These are phyloP conservation scores for Drosophila insularis DNA, from an alignment of 1,140 invertebrate species.

Conservation along the genomic window DNA sequence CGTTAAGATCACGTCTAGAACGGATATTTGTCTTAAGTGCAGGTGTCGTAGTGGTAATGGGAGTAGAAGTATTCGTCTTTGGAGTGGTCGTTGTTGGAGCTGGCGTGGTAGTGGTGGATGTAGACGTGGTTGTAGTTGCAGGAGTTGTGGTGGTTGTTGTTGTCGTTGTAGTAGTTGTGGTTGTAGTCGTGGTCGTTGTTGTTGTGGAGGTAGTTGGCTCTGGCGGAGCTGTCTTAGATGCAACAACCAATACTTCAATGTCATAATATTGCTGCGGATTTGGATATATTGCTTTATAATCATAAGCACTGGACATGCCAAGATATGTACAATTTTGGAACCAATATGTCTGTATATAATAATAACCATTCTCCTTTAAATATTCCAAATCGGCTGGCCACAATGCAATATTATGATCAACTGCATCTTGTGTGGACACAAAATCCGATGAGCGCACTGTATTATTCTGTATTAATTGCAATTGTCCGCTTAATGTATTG, in stretches of 20 bases:
- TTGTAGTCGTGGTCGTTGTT: constrained; percentile 83
- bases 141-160: constrained; percentile 80
- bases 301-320: constrained; percentile 85
- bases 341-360: constrained; percentile 88
- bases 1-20: constrained; percentile 62
- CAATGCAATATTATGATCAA: constrained; percentile 85
- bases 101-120: constrained; percentile 49
- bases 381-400: constrained; percentile 85
- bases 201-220: constrained; percentile 85
- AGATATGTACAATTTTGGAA: constrained; percentile 90
- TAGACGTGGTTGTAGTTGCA: constrained; percentile 78
- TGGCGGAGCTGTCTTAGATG: constrained; percentile 86
- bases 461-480: constrained; percentile 86
- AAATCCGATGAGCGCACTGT: constrained; percentile 84
- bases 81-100: constrained; percentile 43
- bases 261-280: constrained; percentile 85
- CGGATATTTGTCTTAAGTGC: constrained; percentile 37
- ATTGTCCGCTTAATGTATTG: constrained; percentile 86
- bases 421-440: constrained; percentile 85
- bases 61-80: constrained; percentile 22
- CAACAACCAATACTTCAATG: constrained; percentile 88
- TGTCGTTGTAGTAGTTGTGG: constrained; percentile 84
- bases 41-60: background rate
- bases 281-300: constrained; percentile 86
- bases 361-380: constrained; percentile 85